A percentile compares a stretch with the other conserved stretches of the same genome.
These are phyloP conservation scores for Ceramica pisi DNA, from an alignment of 2,888 invertebrate genomes.

Conservation along the genomic window DNA sequence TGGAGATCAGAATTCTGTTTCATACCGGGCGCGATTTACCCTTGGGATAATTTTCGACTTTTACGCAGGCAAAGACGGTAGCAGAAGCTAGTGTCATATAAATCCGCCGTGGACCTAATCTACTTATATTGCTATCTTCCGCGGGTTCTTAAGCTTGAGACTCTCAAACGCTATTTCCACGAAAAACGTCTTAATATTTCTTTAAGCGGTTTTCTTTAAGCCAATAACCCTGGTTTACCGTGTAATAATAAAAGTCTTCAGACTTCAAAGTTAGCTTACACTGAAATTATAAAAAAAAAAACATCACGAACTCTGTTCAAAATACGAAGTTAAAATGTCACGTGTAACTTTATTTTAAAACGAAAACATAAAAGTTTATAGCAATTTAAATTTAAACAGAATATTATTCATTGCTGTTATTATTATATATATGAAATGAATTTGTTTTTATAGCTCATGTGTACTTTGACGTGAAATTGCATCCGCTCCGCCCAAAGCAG, in stretches of 20 bases:
- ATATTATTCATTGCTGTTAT: background rate
- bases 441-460: background rate
- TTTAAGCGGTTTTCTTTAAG: background rate
- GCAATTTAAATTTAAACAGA: background rate
- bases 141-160: background rate
- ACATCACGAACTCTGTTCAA: no score
- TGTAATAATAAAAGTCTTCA: background rate
- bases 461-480: conserved; percentile 16
- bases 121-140: background rate
- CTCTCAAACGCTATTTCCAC: background rate
- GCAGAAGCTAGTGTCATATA: no score
- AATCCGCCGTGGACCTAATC: background rate
- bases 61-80: no score
- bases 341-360: no score
- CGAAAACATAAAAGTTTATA: no score
- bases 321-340: no score
- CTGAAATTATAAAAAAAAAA: no score
- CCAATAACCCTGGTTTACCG: background rate
- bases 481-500: no score
- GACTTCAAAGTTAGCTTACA: background rate
- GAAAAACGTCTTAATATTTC: background rate
- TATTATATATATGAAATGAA: conserved; percentile 1
- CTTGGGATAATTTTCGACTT: no score
- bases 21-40: no score
- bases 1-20: no score